Percentiles rank a stretch among this genome's conserved stretches.
These are phyloP conservation scores for Nesoenas mayeri DNA, from an alignment of 2,113 vertebrate species.

Conservation along the genomic window DNA sequence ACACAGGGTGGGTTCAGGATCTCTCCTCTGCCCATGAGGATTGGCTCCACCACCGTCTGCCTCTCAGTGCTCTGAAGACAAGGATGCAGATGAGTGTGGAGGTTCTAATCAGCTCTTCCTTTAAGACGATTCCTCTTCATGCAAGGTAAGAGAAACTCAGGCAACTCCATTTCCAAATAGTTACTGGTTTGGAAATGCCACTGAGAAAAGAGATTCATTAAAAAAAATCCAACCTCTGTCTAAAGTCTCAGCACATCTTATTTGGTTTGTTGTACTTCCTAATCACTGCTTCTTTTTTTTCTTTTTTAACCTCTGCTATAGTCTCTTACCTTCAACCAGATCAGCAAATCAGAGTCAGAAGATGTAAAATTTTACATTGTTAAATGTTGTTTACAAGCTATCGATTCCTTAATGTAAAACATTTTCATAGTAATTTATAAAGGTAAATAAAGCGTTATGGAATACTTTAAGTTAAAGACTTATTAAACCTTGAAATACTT, in stretches of 20 bases:
- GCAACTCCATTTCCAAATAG: background rate
- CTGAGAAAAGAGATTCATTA: background rate
- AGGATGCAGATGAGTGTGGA: rapidly evolving
- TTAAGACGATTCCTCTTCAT: background rate
- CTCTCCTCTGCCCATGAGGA: rapidly evolving
- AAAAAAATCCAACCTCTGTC: background rate
- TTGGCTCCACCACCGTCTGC: rapidly evolving
- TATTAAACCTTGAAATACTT: background rate
- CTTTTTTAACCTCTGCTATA: background rate
- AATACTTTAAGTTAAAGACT: background rate
- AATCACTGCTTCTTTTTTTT: background rate
- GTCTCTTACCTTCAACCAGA: background rate
- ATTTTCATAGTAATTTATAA: background rate
- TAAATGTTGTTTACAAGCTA: background rate
- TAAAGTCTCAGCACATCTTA: background rate
- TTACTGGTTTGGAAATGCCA: background rate
- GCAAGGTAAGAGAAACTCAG: background rate
- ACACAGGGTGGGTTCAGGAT: background rate
- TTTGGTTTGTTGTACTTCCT: background rate
- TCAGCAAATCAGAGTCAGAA: background rate
- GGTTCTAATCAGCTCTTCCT: background rate
- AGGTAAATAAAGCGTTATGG: background rate
- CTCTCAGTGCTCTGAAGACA: background rate
- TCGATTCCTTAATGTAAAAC: background rate
- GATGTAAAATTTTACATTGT: background rate